A percentile compares a stretch with the other conserved stretches of the same genome.
These are phyloP conservation scores for Heliconius eleuchia DNA, from an alignment of 1,140 invertebrate genomes.

Conservation along the genomic window DNA sequence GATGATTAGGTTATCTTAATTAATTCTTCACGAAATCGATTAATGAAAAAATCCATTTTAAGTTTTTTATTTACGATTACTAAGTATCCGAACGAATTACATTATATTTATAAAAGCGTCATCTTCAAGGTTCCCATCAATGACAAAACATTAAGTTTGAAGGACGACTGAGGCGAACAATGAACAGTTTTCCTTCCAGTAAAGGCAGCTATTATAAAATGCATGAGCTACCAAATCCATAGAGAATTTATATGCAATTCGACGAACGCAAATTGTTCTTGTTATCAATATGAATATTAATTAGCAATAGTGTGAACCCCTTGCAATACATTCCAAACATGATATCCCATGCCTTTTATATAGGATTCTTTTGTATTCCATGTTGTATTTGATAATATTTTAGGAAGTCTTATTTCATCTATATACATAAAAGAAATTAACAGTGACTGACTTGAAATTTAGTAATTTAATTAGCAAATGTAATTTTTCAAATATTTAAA, in stretches of 20 bases:
- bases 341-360: slow-evolving; percentile 53
- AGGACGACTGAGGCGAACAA: slow-evolving; percentile 48
- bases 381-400: background rate
- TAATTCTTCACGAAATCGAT: too few relatives aligned
- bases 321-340: slow-evolving; percentile 44
- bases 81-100: too few relatives aligned
- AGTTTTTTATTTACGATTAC: too few relatives aligned
- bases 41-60: too few relatives aligned
- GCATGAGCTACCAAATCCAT: slow-evolving; percentile 67
- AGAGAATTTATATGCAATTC: slow-evolving; percentile 72
- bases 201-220: slow-evolving; percentile 56
- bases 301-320: slow-evolving; percentile 49
- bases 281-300: slow-evolving; percentile 69
- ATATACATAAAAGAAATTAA: background rate
- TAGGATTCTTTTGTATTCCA: background rate
- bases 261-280: slow-evolving; percentile 63
- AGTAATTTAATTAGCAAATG: too few relatives aligned
- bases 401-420: too few relatives aligned
- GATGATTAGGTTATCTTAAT: background rate
- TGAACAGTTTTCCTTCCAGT: slow-evolving; percentile 53
- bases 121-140: background rate
- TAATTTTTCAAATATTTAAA: too few relatives aligned
- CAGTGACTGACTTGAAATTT: too few relatives aligned
- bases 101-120: too few relatives aligned
- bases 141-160: slow-evolving; percentile 32